Evolutionary conservation across 2,888 invertebrate species (phyloP).

Genomic region (Lysandra coridon): DNA sequence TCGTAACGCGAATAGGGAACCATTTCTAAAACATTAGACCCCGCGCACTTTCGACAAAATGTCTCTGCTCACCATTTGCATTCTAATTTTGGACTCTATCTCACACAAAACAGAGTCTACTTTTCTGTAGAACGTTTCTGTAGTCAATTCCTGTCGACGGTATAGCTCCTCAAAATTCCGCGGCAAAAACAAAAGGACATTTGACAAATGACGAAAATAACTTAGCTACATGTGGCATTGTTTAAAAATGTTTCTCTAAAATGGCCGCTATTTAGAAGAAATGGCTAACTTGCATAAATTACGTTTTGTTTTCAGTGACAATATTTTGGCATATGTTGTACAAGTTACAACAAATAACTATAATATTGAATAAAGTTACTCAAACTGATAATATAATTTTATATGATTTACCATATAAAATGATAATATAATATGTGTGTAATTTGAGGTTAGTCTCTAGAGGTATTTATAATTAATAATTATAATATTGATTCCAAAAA

Average conservation of each 20-base stretch:
- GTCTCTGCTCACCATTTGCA: too few relatives aligned
- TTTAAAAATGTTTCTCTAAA: conserved; percentile 18
- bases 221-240: conserved; percentile 22
- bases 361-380: neutral
- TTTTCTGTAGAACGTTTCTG: neutral
- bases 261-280: neutral
- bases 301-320: neutral
- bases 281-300: neutral
- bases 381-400: too few relatives aligned
- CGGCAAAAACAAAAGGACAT: conserved; percentile 21
- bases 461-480: too few relatives aligned
- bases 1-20: conserved; percentile 12
- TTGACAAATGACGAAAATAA: conserved; percentile 21
- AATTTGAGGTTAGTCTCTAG: too few relatives aligned
- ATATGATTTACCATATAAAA: too few relatives aligned
- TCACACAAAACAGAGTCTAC: neutral
- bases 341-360: neutral
- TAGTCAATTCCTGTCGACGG: neutral
- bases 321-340: neutral
- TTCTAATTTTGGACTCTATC: neutral
- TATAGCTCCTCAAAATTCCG: conserved; percentile 4
- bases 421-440: too few relatives aligned
- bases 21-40: conserved; percentile 1
- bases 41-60: neutral
- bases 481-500: too few relatives aligned